Conservation (phyloP, 1,140 invertebrate species). For the Brachionus rubens region DNA sequence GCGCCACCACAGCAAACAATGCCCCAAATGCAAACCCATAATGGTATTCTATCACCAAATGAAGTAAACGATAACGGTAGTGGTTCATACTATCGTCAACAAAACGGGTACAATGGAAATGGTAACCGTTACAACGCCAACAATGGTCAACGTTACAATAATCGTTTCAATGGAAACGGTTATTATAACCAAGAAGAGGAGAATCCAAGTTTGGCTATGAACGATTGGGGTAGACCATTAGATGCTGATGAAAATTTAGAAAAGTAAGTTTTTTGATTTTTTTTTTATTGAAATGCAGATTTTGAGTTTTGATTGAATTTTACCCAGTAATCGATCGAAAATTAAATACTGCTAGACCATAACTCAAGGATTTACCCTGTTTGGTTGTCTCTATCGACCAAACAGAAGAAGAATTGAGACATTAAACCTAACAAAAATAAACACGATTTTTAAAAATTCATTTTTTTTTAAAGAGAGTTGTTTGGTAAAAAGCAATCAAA, state of each 20-base stretch:
- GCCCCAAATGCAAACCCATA: background rate
- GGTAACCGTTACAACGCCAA: background rate
- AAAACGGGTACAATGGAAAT: background rate
- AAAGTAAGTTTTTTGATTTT: background rate
- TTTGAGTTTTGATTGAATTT: constrained; percentile 39
- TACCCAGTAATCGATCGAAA: constrained; percentile 10
- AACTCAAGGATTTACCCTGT: constrained; percentile 30
- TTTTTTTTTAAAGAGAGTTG: constrained; percentile 12
- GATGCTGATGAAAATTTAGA: background rate
- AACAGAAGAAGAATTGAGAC: constrained; percentile 38
- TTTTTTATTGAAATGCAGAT: background rate
- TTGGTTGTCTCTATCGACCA: background rate
- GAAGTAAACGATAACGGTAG: background rate
- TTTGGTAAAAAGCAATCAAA: constrained; percentile 62
- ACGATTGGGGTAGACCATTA: constrained; percentile 23
- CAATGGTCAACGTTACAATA: background rate
- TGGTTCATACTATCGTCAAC: background rate
- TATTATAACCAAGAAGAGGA: background rate
- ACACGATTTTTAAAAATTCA: background rate
- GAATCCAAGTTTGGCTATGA: background rate
- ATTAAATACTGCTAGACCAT: constrained; percentile 16
- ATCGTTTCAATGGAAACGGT: background rate
- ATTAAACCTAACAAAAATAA: background rate
- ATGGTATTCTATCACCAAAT: background rate
- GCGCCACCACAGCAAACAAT: background rate